A percentile compares a stretch with the other conserved stretches of the same genome.
Evolutionary conservation across 1,140 invertebrate species (phyloP).

Genomic region (Drosophila ogumai): DNA sequence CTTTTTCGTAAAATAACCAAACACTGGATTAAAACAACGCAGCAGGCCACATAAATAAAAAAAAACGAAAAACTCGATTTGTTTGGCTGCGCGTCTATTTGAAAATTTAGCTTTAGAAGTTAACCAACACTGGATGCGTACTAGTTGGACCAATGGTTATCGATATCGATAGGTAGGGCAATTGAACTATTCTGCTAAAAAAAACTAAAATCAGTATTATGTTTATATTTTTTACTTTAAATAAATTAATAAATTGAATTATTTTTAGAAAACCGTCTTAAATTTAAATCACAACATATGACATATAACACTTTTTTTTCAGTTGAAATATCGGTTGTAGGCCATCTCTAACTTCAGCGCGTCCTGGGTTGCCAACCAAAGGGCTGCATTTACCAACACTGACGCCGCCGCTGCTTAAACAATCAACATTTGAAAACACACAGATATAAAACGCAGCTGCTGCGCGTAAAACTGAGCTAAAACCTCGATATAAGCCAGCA

Average conservation of each 20-base stretch:
- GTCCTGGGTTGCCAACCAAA: not conserved
- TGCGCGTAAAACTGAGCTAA: not conserved
- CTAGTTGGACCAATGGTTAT: not conserved
- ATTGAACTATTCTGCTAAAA: not conserved
- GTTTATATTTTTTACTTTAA: too few species aligned
- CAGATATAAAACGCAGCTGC: not conserved
- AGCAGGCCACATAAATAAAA: slow-evolving; percentile 18
- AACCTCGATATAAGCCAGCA: not conserved
- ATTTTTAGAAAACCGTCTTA: too few species aligned
- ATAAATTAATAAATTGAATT: too few species aligned
- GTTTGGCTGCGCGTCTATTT: slow-evolving; percentile 28
- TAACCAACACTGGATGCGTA: slow-evolving; percentile 6
- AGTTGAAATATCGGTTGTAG: not conserved
- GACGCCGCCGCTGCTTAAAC: slow-evolving; percentile 3
- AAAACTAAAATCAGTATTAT: not conserved
- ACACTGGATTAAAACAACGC: not conserved
- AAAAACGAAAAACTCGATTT: slow-evolving; percentile 12
- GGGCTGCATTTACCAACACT: not conserved
- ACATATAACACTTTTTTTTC: too few species aligned
- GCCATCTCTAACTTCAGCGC: not conserved
- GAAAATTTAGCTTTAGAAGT: slow-evolving; percentile 7
- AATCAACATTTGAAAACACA: slow-evolving; percentile 14
- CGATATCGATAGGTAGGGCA: not conserved
- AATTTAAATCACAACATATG: too few species aligned
- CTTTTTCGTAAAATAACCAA: not conserved